Conservation (phyloP, 1,140 invertebrate genomes). For the Hyles euphorbiae region DNA sequence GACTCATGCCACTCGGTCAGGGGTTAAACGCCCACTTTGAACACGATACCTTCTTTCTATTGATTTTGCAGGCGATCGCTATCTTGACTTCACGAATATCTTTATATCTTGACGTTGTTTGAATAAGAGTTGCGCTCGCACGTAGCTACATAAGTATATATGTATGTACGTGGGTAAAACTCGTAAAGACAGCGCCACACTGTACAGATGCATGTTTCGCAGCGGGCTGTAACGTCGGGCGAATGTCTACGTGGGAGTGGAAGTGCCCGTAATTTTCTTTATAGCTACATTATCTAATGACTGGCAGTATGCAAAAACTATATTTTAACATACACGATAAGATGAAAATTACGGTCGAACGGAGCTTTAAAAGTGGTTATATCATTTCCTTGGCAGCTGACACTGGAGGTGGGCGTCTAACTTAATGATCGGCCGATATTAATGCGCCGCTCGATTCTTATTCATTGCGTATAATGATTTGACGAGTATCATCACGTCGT, state of each 20-base stretch:
- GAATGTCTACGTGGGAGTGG: constrained; percentile 33
- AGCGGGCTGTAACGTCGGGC: constrained; percentile 28
- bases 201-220: constrained; percentile 32
- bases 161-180: constrained; percentile 6
- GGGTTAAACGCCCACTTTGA: constrained; percentile 71
- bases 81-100: constrained; percentile 33
- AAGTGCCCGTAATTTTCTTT: constrained; percentile 46
- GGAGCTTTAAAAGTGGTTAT: constrained; percentile 28
- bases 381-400: constrained; percentile 18
- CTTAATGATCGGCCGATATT: constrained; percentile 15
- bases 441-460: constrained; percentile 14
- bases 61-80: constrained; percentile 62
- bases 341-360: constrained; percentile 23
- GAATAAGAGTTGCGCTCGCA: too few species aligned
- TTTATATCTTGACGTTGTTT: constrained; percentile 22
- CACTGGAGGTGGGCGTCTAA: constrained; percentile 18
- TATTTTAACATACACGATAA: constrained; percentile 29
- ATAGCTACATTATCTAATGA: constrained; percentile 50
- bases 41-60: constrained; percentile 62
- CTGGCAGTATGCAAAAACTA: constrained; percentile 34
- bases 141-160: too few species aligned
- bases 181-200: constrained; percentile 26
- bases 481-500: constrained; percentile 11
- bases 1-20: constrained; percentile 53
- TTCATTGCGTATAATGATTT: constrained; percentile 20